Percentiles rank a stretch among this genome's conserved stretches.
Evolutionary conservation across 1,140 invertebrate genomes (phyloP).

Genomic region (Conus ventricosus): DNA sequence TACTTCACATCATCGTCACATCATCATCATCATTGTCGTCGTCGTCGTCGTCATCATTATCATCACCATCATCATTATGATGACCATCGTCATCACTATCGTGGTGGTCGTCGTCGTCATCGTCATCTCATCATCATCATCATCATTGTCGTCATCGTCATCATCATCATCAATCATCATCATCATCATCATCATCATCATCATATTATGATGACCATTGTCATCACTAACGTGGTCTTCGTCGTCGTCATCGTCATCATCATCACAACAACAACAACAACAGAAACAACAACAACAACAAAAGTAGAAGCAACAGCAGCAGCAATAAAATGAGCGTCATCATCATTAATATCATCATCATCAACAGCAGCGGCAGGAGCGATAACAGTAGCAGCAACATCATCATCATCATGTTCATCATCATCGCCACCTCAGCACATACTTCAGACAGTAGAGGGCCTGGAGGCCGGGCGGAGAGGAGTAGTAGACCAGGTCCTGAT

Average conservation of each 20-base stretch:
- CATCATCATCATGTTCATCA: neutral
- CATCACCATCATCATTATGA: no score
- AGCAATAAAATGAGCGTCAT: neutral
- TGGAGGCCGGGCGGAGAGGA: neutral
- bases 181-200: no score
- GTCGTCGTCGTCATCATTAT: no score
- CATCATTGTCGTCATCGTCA: no score
- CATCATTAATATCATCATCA: neutral
- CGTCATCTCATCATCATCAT: no score
- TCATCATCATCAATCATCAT: no score
- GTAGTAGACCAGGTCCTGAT: constrained; percentile 14
- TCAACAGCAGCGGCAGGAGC: neutral
- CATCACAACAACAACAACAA: neutral
- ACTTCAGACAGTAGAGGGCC: constrained; percentile 2
- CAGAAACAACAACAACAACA: neutral
- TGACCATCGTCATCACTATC: no score
- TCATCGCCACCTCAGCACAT: neutral
- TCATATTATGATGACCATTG: no score
- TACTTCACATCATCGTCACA: no score
- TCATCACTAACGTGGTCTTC: neutral
- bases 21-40: no score
- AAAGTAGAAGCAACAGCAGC: neutral
- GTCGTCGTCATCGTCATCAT: neutral
- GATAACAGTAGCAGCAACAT: neutral
- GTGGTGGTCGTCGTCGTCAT: no score